Evolutionary conservation across 2,113 vertebrate genomes (phyloP), one percentile per base, ranked within the genome.

Genomic region (Tamias sibiricus): DNA sequence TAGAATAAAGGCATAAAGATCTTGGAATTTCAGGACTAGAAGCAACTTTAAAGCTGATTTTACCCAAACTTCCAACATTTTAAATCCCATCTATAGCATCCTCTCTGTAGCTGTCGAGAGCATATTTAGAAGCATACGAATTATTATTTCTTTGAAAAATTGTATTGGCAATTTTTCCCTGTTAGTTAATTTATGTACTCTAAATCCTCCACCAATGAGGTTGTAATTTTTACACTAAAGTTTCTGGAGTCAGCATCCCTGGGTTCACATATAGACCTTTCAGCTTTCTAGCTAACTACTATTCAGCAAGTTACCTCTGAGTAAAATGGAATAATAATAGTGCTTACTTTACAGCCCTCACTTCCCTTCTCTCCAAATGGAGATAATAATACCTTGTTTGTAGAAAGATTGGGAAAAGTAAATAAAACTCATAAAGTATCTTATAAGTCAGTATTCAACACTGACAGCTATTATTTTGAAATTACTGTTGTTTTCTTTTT

Each of bases 381-480:
- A 54, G 11, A 77, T n/a, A 95, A 76, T 83, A 32, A 30, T 24
- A 93, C 5, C 32, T 86, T 52, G 3, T 52, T 76, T 77, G 30
- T 32, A 37, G 16, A 62, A 79, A 8, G 28, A 6, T 68, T 76
- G 32, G 19, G 6, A 49, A 8, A 8, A 88, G 44, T 72, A 35
- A 54, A 47, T 69, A 89, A 37, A 85, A 77, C n/a, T 77, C 17
- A 97, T 54, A 54, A 90, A 90, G 6, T 92, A n/a, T 76, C n/a
- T 72, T 90, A 52, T 12, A 71, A 77, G 37, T 71, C 68, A 42
- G 26, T 85, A 26, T 8, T 84, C 69, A 59, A 68, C 72, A 74
- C 30, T 92, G 40, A 95, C 37, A 91, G 10, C 6, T 52, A 19
- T 69, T 79, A 83, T 91, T 75, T 84, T 77, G 66, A 88, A 88